phyloP scores from a whole-genome alignment of 2,113 vertebrate species.

The Aphyosemion australe region DNA sequence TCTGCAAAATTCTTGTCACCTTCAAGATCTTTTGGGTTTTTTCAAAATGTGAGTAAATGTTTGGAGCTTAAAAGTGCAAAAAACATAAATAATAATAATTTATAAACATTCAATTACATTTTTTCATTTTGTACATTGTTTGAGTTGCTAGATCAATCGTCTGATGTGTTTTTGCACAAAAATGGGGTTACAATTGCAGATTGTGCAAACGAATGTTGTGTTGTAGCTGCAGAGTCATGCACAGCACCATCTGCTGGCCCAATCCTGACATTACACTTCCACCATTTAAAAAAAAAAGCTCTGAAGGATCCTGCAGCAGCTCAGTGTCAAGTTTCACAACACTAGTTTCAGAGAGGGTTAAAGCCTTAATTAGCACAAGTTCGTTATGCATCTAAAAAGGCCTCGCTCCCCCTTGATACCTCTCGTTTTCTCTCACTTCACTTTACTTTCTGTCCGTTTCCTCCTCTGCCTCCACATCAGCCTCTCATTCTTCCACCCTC shows the following conservation, averaged over 20 bases:
- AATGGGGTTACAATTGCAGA: not conserved
- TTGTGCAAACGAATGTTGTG: not conserved
- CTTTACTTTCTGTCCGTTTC: constrained; percentile 2
- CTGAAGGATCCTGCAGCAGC: constrained; percentile 33
- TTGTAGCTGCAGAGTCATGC: constrained; percentile 1
- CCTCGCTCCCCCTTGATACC: constrained; percentile 25
- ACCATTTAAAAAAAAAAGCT: constrained; percentile 16
- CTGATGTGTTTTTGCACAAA: too few relatives aligned
- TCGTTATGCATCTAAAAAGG: constrained; percentile 50
- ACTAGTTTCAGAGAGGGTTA: constrained; percentile 26
- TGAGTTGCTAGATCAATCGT: too few relatives aligned
- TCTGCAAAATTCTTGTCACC: too few relatives aligned
- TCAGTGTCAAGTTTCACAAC: constrained; percentile 50
- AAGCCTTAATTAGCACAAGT: constrained; percentile 57
- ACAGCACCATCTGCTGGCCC: constrained; percentile 79
- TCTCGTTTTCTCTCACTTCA: constrained; percentile 31
- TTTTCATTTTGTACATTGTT: too few relatives aligned
- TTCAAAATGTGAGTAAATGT: too few relatives aligned
- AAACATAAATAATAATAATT: too few relatives aligned
- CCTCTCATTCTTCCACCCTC: constrained; percentile 18
- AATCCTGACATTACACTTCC: constrained; percentile 29
- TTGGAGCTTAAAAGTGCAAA: too few relatives aligned
- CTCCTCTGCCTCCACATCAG: constrained; percentile 17
- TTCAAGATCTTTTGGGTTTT: too few relatives aligned
- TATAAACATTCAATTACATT: too few relatives aligned